These are phyloP conservation scores for Biston betularia DNA, from an alignment of 2,888 invertebrate genomes.

Conservation along the genomic window DNA sequence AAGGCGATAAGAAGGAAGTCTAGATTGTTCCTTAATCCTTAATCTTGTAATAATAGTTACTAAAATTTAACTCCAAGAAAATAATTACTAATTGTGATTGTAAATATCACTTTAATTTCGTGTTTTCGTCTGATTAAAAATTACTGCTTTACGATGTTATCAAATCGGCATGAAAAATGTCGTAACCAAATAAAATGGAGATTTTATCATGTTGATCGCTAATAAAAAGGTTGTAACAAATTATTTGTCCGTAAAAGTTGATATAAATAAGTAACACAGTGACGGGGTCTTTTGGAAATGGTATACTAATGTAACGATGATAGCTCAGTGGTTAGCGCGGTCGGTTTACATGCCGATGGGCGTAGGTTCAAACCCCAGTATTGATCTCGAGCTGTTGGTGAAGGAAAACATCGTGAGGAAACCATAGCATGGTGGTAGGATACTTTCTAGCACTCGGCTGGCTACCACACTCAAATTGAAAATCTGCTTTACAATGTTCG, in stretches of 20 bases:
- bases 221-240: slow-evolving; percentile 44
- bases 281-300: neutral
- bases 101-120: slow-evolving; percentile 37
- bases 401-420: too few species aligned
- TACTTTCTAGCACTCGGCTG: too few species aligned
- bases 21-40: too few species aligned
- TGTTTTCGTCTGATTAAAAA: slow-evolving; percentile 38
- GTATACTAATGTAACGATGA: neutral
- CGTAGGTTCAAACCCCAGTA: too few species aligned
- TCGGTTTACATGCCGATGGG: too few species aligned
- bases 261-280: slow-evolving; percentile 15
- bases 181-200: slow-evolving; percentile 41
- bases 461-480: too few species aligned
- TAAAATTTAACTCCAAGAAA: slow-evolving; percentile 27
- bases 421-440: too few species aligned
- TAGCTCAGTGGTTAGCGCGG: too few species aligned
- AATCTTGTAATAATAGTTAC: too few species aligned
- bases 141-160: slow-evolving; percentile 36
- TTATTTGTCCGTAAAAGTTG: slow-evolving; percentile 41
- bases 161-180: slow-evolving; percentile 42
- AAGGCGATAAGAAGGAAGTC: too few species aligned
- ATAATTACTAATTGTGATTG: slow-evolving; percentile 34
- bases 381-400: too few species aligned
- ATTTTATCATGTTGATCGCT: slow-evolving; percentile 40
- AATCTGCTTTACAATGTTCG: too few species aligned